Base-by-base conservation (phyloP, 2,113 vertebrate species). In the Chionodraco myersi region DNA sequence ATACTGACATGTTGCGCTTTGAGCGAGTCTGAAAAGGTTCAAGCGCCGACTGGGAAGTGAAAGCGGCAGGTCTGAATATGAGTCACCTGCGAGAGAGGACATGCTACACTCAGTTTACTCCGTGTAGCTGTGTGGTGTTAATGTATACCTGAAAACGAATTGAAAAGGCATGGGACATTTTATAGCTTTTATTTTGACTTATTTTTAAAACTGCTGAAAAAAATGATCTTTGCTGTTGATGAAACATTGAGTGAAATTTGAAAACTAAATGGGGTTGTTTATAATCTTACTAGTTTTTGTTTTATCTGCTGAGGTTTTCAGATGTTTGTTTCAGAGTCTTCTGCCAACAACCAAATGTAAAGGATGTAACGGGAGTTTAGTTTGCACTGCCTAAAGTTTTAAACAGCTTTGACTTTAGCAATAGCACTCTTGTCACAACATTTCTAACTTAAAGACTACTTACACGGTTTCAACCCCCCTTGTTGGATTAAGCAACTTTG, bases 1-100 rank as follows among this genome's bases (percentile, higher is more conserved):
- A 63, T 84, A 83, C 45, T 89, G 84, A 91, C 82, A 75, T 86
- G 86, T 83, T 82, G 57, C 73, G 66, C 76, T 58, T 62, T 53
- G 59, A 64, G 75, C 26, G 15, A 62, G 74, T 80, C 82, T 87
- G 85, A 88, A 90, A 90, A 88, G 72, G 74, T 90, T 89, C 89
- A 90, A 86, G 86, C 57, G 63, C 23, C 63, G 69, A 52, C 72
- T 65, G 62, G 67, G 72, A 92, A 88, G 89, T 90, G 87, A 75
- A 92, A 74, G 79, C 58, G 80, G 85, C 86, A 89, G 89, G 78
- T 73, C 48, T 72, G 75, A 76, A 88, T 21, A 88, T 90, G 79
- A 92, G 88, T 83, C 77, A 79, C 72, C 57, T 61, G 65, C 61
- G 57, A 75, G 62, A 85, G 65, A 64, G 56, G 57, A 73, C 69